These are phyloP conservation scores for Stichodactyla helianthus DNA, from an alignment of 64 coral and sea anemone genomes.

Conservation along the genomic window DNA sequence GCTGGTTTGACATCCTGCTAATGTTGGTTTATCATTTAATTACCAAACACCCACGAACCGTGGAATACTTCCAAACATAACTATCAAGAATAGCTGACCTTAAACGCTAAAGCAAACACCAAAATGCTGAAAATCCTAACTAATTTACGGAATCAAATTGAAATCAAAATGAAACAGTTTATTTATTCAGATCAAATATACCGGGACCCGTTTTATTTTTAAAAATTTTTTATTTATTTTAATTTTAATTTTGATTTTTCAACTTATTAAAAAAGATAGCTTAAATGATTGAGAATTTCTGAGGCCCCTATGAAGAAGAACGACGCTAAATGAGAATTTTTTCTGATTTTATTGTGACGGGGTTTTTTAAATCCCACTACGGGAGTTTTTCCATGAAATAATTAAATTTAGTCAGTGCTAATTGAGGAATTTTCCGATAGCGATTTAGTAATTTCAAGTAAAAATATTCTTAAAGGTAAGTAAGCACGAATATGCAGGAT, in stretches of 20 bases:
- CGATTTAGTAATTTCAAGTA: neutral
- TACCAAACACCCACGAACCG: neutral
- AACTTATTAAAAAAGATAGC: too few species aligned
- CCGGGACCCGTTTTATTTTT: neutral
- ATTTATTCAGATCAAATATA: neutral
- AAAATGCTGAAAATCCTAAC: neutral
- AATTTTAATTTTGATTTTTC: too few species aligned
- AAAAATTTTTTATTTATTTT: neutral
- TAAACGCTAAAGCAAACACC: constrained; percentile 6
- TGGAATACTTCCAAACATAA: neutral
- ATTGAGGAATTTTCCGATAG: neutral
- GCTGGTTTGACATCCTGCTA: neutral
- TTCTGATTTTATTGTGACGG: neutral
- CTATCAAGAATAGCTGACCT: neutral
- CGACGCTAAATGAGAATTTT: neutral
- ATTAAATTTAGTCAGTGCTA: neutral
- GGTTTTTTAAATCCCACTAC: neutral
- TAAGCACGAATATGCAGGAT: neutral
- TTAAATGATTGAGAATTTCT: neutral
- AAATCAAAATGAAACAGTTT: neutral
- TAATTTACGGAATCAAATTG: neutral
- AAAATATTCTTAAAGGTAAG: neutral
- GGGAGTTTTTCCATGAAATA: neutral
- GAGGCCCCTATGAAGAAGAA: neutral
- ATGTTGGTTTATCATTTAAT: neutral